Evolutionary conservation across 2,113 vertebrate genomes (phyloP), one percentile per base, ranked within the genome.

Genomic region (Cyprinus carpio): DNA sequence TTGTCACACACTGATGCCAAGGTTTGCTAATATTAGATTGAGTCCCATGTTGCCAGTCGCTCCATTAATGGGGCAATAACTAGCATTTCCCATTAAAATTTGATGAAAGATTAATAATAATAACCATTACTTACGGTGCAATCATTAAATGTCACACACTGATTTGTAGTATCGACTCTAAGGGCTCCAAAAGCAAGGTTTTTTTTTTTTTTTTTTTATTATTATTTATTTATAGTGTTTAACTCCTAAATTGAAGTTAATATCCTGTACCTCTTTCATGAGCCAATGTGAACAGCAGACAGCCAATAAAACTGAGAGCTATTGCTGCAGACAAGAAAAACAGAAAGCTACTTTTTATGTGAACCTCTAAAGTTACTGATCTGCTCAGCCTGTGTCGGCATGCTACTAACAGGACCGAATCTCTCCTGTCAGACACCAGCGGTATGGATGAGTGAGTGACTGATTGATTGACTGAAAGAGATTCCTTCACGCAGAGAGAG

Each of bases 71-170:
- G 49, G 67, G 49, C 49, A 72, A 83, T 72, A 83, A 43, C 64
- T 37, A 20, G 29, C 67, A 58, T 83, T 83, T 72, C 49, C 81
- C 49, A 83, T 82, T 40, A 72, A 58, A 83, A 71, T 58, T 16
- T 11, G 67, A 83, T 83, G 46, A 83, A 72, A 83, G 31, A 83
- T 74, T 72, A 83, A 74, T 83, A 83, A 83, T 83, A 72, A 72
- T 83, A 27, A 72, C 58, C 49, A 83, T 72, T 23, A 83, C 43
- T 72, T 74, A 56, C 46, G 49, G 20, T 29, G 65, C 16, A 71
- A 67, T 74, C 67, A 72, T 58, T 58, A 83, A 83, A 83, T 40
- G 67, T 74, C 81, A 58, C 46, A 18, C 6, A 4, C 29, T 83
- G 81, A 83, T 83, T 58, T 83, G 31, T 67, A 25, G 23, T 72